A percentile compares a stretch with the other conserved stretches of the same genome.
Evolutionary conservation across 1,140 invertebrate genomes (phyloP).

Genomic region (Scaptomyza pallida): DNA sequence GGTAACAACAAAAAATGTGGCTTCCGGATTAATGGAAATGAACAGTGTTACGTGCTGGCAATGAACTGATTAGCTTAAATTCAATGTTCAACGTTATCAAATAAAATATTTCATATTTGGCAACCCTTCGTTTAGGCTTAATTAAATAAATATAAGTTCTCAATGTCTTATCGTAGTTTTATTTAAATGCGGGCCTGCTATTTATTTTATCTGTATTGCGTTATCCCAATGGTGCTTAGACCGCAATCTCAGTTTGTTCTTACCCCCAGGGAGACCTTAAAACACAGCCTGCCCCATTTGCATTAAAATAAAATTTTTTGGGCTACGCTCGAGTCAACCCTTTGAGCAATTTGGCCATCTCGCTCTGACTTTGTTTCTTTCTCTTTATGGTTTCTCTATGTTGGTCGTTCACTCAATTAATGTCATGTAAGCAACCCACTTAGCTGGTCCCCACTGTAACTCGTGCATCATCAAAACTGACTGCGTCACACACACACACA

Average conservation of each 20-base stretch:
- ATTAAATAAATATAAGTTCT: neutral
- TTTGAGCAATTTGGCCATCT: constrained; percentile 39
- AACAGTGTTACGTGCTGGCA: constrained; percentile 47
- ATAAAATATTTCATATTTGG: neutral
- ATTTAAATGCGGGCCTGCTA: constrained; percentile 16
- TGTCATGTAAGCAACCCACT: constrained; percentile 81
- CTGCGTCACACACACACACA: too few species aligned
- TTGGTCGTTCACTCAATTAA: constrained; percentile 67
- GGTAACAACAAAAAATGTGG: constrained; percentile 39
- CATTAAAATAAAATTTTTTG: constrained; percentile 37
- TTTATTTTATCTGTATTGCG: constrained; percentile 9
- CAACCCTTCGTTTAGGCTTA: neutral
- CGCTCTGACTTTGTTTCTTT: neutral
- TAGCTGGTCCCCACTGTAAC: constrained; percentile 77
- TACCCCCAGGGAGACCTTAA: constrained; percentile 31
- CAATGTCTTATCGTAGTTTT: neutral
- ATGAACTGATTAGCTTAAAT: neutral
- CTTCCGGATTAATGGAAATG: constrained; percentile 59
- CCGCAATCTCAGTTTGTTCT: constrained; percentile 44
- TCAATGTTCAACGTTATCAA: too few species aligned
- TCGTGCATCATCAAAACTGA: constrained; percentile 51
- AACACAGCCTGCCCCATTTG: constrained; percentile 34
- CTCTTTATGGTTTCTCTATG: neutral
- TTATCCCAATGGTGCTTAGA: constrained; percentile 34
- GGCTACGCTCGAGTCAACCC: constrained; percentile 29